These are phyloP conservation scores for Eupristina koningsbergeri DNA, from an alignment of 1,140 invertebrate species.

Conservation along the genomic window DNA sequence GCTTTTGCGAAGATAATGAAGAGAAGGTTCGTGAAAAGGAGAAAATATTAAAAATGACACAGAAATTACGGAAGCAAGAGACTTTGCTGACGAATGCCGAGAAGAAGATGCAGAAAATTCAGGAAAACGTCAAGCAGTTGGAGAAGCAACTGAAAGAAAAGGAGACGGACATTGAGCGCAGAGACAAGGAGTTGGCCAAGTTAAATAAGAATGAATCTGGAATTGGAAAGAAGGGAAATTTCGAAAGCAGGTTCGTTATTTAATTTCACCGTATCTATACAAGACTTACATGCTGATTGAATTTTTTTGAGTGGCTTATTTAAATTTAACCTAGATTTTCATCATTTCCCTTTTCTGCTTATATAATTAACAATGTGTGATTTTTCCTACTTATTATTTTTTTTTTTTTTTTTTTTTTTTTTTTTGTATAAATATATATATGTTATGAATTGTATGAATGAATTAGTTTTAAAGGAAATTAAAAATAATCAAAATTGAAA, in stretches of 20 bases:
- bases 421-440: too few relatives aligned
- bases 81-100: not conserved
- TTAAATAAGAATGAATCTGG: constrained; percentile 55
- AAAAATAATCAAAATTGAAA: too few relatives aligned
- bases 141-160: constrained; percentile 52
- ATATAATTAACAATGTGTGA: too few relatives aligned
- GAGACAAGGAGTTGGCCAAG: constrained; percentile 59
- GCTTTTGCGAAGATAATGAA: not conserved
- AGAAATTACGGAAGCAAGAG: constrained; percentile 21
- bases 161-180: constrained; percentile 54
- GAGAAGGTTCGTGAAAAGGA: not conserved
- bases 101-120: not conserved
- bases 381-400: too few relatives aligned
- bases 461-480: too few relatives aligned
- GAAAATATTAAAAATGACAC: not conserved
- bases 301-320: too few relatives aligned
- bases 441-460: too few relatives aligned
- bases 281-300: too few relatives aligned
- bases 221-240: constrained; percentile 60
- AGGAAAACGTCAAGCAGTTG: constrained; percentile 43
- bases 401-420: too few relatives aligned
- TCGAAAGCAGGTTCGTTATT: constrained; percentile 56
- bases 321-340: too few relatives aligned
- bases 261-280: not conserved
- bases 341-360: too few relatives aligned